Conservation (phyloP, 2,113 vertebrate species). For the Epinephelus cyanopodus region DNA sequence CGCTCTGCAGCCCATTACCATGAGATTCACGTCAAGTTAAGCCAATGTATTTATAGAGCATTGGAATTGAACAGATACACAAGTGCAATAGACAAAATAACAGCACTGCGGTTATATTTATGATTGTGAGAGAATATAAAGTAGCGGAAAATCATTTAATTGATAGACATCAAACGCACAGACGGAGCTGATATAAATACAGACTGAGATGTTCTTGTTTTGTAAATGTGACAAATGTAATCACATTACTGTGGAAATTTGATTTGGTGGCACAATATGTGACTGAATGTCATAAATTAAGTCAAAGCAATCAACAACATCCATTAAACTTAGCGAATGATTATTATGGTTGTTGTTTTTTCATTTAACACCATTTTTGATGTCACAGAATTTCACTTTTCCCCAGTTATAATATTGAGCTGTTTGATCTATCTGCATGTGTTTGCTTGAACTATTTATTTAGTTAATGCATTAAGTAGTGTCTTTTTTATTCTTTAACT, state of each 20-base stretch:
- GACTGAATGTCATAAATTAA: neutral
- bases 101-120: neutral
- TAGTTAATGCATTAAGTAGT: neutral
- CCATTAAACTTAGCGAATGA: neutral
- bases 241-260: neutral
- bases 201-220: neutral
- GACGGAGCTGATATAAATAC: conserved; percentile 4
- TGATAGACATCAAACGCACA: neutral
- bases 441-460: neutral
- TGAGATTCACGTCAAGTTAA: neutral
- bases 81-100: neutral
- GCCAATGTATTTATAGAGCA: neutral
- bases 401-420: no score
- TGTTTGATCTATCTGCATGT: neutral
- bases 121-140: neutral
- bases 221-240: neutral
- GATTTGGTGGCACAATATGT: neutral
- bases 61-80: neutral
- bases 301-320: neutral
- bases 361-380: neutral
- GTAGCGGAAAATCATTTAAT: neutral
- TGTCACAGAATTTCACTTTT: neutral
- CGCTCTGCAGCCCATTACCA: neutral
- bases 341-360: neutral
- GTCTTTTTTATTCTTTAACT: neutral